Conservation (phyloP, 2,888 invertebrate species). For the Synergus gifuensis region DNA sequence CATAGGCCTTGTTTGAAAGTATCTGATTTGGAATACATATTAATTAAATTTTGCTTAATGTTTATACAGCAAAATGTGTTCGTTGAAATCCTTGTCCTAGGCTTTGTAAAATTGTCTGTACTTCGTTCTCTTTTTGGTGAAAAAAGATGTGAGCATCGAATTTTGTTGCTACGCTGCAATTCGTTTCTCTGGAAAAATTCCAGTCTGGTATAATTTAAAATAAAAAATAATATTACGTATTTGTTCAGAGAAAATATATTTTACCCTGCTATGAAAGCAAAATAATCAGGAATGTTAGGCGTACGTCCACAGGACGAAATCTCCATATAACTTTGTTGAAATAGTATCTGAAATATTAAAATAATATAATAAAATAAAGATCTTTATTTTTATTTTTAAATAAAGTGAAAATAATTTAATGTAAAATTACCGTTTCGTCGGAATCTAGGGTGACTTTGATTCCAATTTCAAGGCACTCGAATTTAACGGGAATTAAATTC, state of each 20-base stretch:
- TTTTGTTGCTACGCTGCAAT: constrained; percentile 77
- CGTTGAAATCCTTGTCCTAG: constrained; percentile 80
- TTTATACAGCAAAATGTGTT: constrained; percentile 79
- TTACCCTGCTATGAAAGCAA: constrained; percentile 83
- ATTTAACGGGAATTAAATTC: constrained; percentile 73
- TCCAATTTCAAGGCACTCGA: constrained; percentile 80
- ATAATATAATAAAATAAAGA: not conserved
- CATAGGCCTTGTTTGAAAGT: not conserved
- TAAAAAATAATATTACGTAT: no score
- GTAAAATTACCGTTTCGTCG: constrained; percentile 73
- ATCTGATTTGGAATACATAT: not conserved
- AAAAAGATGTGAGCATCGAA: constrained; percentile 79
- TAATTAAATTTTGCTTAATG: not conserved
- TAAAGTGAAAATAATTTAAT: not conserved
- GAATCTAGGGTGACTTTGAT: constrained; percentile 76
- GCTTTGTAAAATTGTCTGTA: constrained; percentile 78
- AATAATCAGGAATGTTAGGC: constrained; percentile 79
- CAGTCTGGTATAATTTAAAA: not conserved
- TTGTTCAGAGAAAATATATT: constrained; percentile 41
- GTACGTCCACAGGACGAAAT: constrained; percentile 83
- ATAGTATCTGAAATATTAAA: constrained; percentile 76
- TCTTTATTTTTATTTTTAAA: not conserved
- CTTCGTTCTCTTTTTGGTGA: constrained; percentile 74
- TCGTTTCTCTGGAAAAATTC: constrained; percentile 76
- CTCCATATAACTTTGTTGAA: constrained; percentile 82